Percentiles rank a stretch among this genome's conserved stretches.
phyloP scores from a whole-genome alignment of 1,140 invertebrate species.

The Bombus difficillimus region DNA sequence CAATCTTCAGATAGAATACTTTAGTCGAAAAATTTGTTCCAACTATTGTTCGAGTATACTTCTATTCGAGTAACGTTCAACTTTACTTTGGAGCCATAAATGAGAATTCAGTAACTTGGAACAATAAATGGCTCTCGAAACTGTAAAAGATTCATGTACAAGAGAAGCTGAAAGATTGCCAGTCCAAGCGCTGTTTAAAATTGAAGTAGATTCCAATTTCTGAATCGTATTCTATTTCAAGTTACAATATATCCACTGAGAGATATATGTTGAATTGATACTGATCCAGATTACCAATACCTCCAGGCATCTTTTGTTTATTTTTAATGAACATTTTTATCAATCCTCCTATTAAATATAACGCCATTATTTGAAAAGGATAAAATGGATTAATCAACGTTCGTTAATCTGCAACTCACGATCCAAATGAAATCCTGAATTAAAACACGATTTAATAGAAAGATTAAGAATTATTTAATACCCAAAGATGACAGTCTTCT shows the following conservation, averaged over 20 bases:
- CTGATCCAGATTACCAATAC: too few species aligned
- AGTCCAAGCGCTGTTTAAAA: too few species aligned
- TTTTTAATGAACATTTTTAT: too few species aligned
- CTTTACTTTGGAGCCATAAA: background rate
- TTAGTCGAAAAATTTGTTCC: too few species aligned
- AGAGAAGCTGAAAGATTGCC: background rate
- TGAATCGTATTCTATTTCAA: background rate
- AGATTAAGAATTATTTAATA: background rate
- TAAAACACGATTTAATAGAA: background rate
- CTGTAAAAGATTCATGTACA: constrained; percentile 5
- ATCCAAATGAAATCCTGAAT: background rate
- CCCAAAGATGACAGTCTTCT: background rate
- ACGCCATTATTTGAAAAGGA: background rate
- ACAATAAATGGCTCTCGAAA: background rate
- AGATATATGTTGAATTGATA: too few species aligned
- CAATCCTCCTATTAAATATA: background rate
- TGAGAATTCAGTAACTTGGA: background rate
- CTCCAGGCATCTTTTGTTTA: too few species aligned
- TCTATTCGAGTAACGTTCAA: too few species aligned
- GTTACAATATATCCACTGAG: too few species aligned
- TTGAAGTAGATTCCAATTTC: background rate
- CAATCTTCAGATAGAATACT: too few species aligned
- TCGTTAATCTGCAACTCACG: background rate
- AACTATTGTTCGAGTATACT: too few species aligned
- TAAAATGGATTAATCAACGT: background rate